Base-by-base conservation (phyloP, 2,888 invertebrate genomes). In the Drosophila dives region DNA sequence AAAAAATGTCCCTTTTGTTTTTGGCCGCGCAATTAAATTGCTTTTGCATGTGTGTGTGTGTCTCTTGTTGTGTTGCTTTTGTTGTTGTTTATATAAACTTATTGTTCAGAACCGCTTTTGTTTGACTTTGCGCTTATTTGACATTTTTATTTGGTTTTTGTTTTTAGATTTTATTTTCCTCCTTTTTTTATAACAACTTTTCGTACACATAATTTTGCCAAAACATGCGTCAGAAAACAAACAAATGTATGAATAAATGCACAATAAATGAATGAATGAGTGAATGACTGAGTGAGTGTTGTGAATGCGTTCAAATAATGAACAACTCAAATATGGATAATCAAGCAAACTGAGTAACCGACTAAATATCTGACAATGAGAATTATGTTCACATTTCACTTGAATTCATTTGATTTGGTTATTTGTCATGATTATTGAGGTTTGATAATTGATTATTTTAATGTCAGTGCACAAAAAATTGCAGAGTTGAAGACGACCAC, bases 51-150 rank as follows among this genome's bases (percentile, higher is more conserved):
- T 64, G 49, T 87, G 65, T 64, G 49, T 60, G 36, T 63, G 51
- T 45, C 48, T 68, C 32, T 65, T 65, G 64, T 53, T 56, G 56
- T 74, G n/a, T 70, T 66, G 49, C 29, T 29, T 29, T 70, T 56
- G 45, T 32, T 51, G 32, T 55, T 49, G 49, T 32, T 50, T 50
- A 10, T 29, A 11, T 29, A 50, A 17, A 36, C 53, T 40, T 40
- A 33, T 75, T 38, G 38, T 55, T 26, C 17, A 54, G 69, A 63
- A 45, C 26, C 42, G 75, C 62, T 75, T 86, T 90, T 87, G 90
- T 87, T 87, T 90, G 75, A 80, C 81, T 87, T 87, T 87, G 70
- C 74, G 84, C 89, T 90, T 87, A 90, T 87, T 90, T 87, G 90
- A 89, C 90, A 86, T 82, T 84, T 86, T 86, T 79, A 58, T 72